Evolutionary conservation across 2,113 vertebrate species (phyloP).

Genomic region (Pongo abelii): DNA sequence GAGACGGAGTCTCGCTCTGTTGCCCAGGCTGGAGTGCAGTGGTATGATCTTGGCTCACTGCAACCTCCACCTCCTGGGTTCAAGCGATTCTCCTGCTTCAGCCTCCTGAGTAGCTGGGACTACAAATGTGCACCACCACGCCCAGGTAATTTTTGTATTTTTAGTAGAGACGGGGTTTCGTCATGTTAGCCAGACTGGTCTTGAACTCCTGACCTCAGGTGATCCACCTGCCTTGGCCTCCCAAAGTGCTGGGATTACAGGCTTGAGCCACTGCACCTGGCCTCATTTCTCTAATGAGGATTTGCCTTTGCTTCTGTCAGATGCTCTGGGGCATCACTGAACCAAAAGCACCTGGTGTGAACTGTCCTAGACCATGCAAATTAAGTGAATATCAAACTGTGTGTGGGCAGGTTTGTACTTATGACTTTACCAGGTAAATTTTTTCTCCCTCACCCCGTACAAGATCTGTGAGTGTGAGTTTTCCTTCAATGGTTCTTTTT

Average conservation of each 20-base stretch:
- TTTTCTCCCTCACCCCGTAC: background rate
- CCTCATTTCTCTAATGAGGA: background rate
- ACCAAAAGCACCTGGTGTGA: slow-evolving; percentile 14
- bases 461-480: background rate
- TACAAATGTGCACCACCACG: no score
- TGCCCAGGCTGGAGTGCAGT: no score
- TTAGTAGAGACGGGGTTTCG: no score
- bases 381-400: background rate
- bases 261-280: no score
- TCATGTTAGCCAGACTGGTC: background rate
- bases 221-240: background rate
- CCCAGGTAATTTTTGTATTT: no score
- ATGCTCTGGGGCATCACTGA: background rate
- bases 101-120: no score
- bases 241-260: no score
- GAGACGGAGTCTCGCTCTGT: accelerated
- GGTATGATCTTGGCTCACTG: no score
- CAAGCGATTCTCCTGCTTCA: no score
- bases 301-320: slow-evolving; percentile 28
- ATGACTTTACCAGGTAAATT: background rate
- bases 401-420: background rate
- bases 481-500: slow-evolving; percentile 33
- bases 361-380: slow-evolving; percentile 41
- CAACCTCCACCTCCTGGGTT: no score
- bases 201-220: no score